These are phyloP conservation scores for Poecilia latipinna DNA, from an alignment of 2,113 vertebrate species.

Conservation along the genomic window DNA sequence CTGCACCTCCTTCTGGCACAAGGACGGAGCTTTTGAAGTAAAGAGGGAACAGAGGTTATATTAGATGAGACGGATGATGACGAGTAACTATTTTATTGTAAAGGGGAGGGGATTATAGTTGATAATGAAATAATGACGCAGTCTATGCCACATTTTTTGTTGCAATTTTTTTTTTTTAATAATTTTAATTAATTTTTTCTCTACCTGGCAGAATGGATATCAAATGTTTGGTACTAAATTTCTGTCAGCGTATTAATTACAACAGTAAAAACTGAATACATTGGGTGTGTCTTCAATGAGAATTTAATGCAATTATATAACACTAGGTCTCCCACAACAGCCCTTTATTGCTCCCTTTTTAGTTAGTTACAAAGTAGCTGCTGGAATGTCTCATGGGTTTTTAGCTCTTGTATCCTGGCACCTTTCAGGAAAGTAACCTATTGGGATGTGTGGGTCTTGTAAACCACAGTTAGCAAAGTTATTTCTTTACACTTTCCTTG, in stretches of 20 bases:
- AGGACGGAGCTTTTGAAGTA: constrained; percentile 68
- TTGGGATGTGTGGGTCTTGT: neutral
- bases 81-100: constrained; percentile 52
- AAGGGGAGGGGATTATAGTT: constrained; percentile 26
- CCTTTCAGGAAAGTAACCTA: neutral
- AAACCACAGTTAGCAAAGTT: neutral
- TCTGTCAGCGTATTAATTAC: neutral
- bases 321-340: neutral
- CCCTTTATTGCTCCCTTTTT: neutral
- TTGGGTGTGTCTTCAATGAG: neutral
- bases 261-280: neutral
- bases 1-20: constrained; percentile 37
- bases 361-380: neutral
- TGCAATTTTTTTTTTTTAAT: neutral
- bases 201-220: neutral
- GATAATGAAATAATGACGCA: constrained; percentile 28
- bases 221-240: neutral
- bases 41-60: constrained; percentile 52
- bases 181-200: constrained; percentile 8
- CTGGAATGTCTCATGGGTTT: neutral
- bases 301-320: neutral
- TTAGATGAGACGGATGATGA: constrained; percentile 30
- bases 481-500: neutral
- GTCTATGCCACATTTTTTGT: neutral
- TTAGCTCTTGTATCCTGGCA: neutral